A percentile compares a stretch with the other conserved stretches of the same genome.
Evolutionary conservation across 2,113 vertebrate genomes (phyloP).

Genomic region (Sterrhoptilus dennistouni): DNA sequence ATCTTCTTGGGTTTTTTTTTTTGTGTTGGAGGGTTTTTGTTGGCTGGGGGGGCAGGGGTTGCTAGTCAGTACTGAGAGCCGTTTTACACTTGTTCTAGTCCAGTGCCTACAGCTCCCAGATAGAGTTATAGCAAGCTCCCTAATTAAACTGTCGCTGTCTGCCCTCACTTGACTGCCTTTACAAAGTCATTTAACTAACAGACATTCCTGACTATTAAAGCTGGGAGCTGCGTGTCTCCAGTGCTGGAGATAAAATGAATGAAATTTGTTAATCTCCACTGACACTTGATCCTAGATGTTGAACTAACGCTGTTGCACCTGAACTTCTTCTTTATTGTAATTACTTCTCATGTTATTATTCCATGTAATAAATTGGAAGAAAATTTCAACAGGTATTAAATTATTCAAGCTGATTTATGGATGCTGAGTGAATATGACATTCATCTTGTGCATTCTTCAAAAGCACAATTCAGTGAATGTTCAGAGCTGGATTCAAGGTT

Average conservation of each 20-base stretch:
- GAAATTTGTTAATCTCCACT: constrained; percentile 73
- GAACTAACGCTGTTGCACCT: constrained; percentile 71
- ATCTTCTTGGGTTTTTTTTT: constrained; percentile 16
- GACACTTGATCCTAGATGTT: constrained; percentile 74
- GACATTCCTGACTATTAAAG: constrained; percentile 78
- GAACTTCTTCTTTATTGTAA: constrained; percentile 77
- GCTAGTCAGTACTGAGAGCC: constrained; percentile 38
- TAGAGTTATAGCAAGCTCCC: constrained; percentile 76
- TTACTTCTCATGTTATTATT: constrained; percentile 76
- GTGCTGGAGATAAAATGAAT: constrained; percentile 73
- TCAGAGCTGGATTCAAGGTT: constrained; percentile 5
- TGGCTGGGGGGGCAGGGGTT: neutral
- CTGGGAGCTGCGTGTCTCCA: constrained; percentile 72
- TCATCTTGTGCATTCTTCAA: constrained; percentile 70
- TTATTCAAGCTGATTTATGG: constrained; percentile 72
- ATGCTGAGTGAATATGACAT: constrained; percentile 56
- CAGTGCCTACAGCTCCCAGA: constrained; percentile 70
- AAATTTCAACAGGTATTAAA: constrained; percentile 79
- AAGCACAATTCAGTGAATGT: constrained; percentile 31
- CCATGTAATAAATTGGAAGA: constrained; percentile 74
- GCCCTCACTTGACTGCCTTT: constrained; percentile 74
- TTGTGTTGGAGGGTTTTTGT: constrained; percentile 22
- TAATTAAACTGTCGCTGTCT: constrained; percentile 82
- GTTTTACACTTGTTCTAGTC: constrained; percentile 70
- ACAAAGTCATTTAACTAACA: constrained; percentile 77